Evolutionary conservation across 2,797 vertebrate species (phyloP), one percentile per base, ranked within the genome.

Genomic region (Microhierax caerulescens): DNA sequence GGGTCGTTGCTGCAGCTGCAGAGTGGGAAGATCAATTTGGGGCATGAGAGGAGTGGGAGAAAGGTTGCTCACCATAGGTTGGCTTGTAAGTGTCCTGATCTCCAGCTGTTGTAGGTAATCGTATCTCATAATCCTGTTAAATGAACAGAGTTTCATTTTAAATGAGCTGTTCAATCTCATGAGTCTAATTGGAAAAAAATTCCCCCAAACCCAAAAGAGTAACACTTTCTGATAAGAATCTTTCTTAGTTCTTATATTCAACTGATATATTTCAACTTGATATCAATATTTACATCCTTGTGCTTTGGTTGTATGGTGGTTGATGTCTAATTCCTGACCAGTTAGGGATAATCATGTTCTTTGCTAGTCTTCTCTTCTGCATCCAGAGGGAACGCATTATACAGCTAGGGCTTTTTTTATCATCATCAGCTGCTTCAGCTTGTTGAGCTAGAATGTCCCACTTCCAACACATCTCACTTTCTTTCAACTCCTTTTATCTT

Each of bases 61-160:
- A 57, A 51, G 36, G 73, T 53, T 68, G 60, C 23, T 88, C 13
- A 9, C 89, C 20, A 0, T 32, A 17, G 0, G 0, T 2, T 32
- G 64, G n/a, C 41, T n/a, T 72, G 11, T 63, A 60, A 56, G 32
- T 63, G 48, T 78, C 17, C 70, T 85, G 50, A 11, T 53, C 70
- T 73, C 54, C 32, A 53, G 59, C 85, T 76, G 7, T 19, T 57
- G 34, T 10, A 43, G 85, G 59, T 82, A 54, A 54, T 45, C 0
- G 23, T 53, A 39, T 68, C 80, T 81, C 67, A 23, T 37, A 65
- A 73, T 87, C 87, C 59, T 73, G 34, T 73, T 82, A 47, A 85
- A 57, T 41, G 63, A 57, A 27, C 30, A 20, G 59, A 67, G 60
- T 68, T 88, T 81, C 43, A 63, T 77, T 77, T 85, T 47, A 73